Conservation (phyloP, 2,888 invertebrate genomes). For the Caenorhabditis wallacei region DNA sequence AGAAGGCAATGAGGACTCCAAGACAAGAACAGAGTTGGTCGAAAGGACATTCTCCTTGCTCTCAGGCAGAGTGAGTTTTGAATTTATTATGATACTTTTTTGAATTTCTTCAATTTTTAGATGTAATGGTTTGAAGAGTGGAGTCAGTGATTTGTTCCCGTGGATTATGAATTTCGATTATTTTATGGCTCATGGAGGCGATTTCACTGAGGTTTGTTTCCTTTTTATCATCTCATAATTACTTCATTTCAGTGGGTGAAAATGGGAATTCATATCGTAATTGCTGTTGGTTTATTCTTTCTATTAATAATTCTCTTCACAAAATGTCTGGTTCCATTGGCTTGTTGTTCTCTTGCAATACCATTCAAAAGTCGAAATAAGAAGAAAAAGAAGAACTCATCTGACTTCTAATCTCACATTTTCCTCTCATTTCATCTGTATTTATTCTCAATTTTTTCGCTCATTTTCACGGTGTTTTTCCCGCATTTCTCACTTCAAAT, state of each 20-base stretch:
- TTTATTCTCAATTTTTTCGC: not conserved
- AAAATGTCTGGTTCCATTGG: slow-evolving; percentile 60
- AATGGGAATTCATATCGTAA: slow-evolving; percentile 52
- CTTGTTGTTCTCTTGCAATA: slow-evolving; percentile 54
- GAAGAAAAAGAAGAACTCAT: slow-evolving; percentile 50
- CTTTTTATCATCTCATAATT: not conserved
- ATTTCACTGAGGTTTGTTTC: slow-evolving; percentile 47
- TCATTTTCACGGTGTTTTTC: slow-evolving; percentile 53
- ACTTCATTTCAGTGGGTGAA: slow-evolving; percentile 59
- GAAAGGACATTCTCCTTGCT: slow-evolving; percentile 63
- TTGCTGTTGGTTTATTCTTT: slow-evolving; percentile 32
- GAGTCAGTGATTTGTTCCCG: slow-evolving; percentile 49
- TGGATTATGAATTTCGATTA: slow-evolving; percentile 62
- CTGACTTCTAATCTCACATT: slow-evolving; percentile 18
- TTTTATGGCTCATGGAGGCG: slow-evolving; percentile 49
- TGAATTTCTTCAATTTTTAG: slow-evolving; percentile 7
- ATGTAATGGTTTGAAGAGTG: slow-evolving; percentile 50
- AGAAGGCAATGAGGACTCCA: slow-evolving; percentile 57
- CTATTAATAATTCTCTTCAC: slow-evolving; percentile 42
- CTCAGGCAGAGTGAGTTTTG: slow-evolving; percentile 50
- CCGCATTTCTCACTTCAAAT: slow-evolving; percentile 22
- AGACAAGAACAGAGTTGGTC: slow-evolving; percentile 64
- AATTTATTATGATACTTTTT: slow-evolving; percentile 2
- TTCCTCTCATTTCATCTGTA: not conserved
- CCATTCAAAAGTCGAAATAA: slow-evolving; percentile 46